Percentiles rank a stretch among this genome's conserved stretches.
These are phyloP conservation scores for Drepana falcataria DNA, from an alignment of 2,888 invertebrate species.

Conservation along the genomic window DNA sequence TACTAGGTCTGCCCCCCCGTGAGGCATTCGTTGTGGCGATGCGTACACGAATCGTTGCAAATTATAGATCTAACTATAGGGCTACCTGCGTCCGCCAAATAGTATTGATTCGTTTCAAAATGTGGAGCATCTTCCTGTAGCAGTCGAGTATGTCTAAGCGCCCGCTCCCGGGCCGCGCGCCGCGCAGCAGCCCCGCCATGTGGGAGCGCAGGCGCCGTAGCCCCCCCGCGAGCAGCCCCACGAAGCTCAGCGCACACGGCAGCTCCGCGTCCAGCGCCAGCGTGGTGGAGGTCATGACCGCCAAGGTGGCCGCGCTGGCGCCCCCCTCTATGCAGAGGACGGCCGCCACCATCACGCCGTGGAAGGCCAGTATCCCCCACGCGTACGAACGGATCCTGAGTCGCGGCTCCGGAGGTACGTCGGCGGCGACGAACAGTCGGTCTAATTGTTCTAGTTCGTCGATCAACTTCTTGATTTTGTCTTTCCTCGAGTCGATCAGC, in stretches of 20 bases:
- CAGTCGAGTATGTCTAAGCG: background rate
- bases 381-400: background rate
- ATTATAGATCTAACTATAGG: too few species aligned
- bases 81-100: constrained; percentile 2
- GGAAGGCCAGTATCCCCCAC: background rate
- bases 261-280: background rate
- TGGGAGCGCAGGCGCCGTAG: background rate
- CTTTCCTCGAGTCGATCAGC: background rate
- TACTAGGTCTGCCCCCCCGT: too few species aligned
- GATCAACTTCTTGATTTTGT: constrained; percentile 4
- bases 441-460: constrained; percentile 1
- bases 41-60: too few species aligned
- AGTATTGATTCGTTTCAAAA: constrained; percentile 2
- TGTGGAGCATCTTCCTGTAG: constrained; percentile 3
- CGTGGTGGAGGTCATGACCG: background rate
- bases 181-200: background rate
- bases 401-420: background rate
- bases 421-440: background rate
- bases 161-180: too few species aligned
- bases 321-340: background rate
- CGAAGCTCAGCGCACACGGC: background rate
- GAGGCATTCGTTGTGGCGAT: too few species aligned
- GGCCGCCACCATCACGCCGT: background rate
- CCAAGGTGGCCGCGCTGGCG: too few species aligned
- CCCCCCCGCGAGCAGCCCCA: background rate